phyloP scores from a whole-genome alignment of 2,888 invertebrate species.

The Beris chalybata region DNA sequence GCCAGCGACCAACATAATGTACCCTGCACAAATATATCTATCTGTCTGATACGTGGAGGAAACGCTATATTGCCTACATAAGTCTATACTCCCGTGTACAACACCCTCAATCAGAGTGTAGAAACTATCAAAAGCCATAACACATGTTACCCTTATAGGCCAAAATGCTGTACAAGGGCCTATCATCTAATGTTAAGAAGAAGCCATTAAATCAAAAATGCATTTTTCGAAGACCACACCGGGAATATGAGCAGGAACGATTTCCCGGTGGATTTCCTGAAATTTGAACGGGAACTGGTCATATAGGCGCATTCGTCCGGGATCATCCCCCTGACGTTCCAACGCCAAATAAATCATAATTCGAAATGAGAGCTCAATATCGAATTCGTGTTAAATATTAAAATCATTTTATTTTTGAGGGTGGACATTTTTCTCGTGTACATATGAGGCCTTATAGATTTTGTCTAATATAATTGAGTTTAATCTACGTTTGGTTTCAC shows the following conservation, averaged over 20 bases:
- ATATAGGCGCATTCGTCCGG: not conserved
- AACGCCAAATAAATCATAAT: not conserved
- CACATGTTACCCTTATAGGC: not conserved
- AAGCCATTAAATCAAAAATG: conserved; percentile 37
- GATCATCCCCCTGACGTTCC: not conserved
- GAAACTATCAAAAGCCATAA: too few relatives aligned
- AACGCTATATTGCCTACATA: too few relatives aligned
- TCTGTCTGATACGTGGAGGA: too few relatives aligned
- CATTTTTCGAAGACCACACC: conserved; percentile 33
- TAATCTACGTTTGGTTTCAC: not conserved
- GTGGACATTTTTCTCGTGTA: not conserved
- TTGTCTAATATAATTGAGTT: too few relatives aligned
- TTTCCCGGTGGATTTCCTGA: conserved; percentile 36
- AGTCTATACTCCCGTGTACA: too few relatives aligned
- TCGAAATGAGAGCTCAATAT: conserved; percentile 15
- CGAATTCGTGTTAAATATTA: conserved; percentile 17
- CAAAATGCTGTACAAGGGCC: not conserved
- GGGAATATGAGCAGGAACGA: conserved; percentile 33
- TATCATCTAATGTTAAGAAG: not conserved
- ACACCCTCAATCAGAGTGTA: too few relatives aligned
- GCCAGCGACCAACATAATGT: too few relatives aligned
- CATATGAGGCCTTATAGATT: not conserved
- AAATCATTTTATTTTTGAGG: not conserved
- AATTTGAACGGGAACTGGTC: conserved; percentile 24
- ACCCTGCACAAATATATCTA: too few relatives aligned